These are phyloP conservation scores for Carabus problematicus DNA, from an alignment of 2,888 invertebrate species.

Conservation along the genomic window DNA sequence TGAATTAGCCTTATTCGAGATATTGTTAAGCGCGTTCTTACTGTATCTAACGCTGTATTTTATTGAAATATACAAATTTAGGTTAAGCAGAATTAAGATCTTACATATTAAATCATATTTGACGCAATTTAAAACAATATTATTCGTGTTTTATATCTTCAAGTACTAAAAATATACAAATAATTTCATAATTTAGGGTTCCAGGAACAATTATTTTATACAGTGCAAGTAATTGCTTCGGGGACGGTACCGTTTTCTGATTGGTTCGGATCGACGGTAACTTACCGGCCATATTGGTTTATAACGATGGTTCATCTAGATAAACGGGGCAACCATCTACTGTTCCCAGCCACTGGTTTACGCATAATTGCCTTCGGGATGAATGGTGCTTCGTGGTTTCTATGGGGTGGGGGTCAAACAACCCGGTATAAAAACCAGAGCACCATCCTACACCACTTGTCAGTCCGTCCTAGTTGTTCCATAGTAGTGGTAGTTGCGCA, in stretches of 20 bases:
- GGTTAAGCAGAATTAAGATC: no score
- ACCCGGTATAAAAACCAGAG: constrained; percentile 33
- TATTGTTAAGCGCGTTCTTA: no score
- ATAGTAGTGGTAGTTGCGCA: not conserved
- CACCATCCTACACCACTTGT: not conserved
- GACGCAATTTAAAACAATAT: no score
- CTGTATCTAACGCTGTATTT: no score
- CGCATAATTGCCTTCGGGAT: constrained; percentile 57
- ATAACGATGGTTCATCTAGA: constrained; percentile 10
- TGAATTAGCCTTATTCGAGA: no score
- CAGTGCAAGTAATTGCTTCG: no score
- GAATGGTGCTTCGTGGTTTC: constrained; percentile 37
- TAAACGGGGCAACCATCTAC: constrained; percentile 54
- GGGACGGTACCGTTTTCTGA: no score
- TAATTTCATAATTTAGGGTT: not conserved
- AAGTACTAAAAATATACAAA: not conserved
- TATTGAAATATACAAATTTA: no score
- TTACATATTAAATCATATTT: no score
- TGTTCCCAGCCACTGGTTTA: constrained; percentile 48
- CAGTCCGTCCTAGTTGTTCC: constrained; percentile 19
- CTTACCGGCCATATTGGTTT: not conserved
- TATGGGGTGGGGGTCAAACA: constrained; percentile 9
- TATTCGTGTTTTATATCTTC: no score
- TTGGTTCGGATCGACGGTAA: no score
- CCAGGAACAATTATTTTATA: not conserved